Base-by-base conservation (phyloP, 2,797 vertebrate genomes). In the Sebastes umbrosus region DNA sequence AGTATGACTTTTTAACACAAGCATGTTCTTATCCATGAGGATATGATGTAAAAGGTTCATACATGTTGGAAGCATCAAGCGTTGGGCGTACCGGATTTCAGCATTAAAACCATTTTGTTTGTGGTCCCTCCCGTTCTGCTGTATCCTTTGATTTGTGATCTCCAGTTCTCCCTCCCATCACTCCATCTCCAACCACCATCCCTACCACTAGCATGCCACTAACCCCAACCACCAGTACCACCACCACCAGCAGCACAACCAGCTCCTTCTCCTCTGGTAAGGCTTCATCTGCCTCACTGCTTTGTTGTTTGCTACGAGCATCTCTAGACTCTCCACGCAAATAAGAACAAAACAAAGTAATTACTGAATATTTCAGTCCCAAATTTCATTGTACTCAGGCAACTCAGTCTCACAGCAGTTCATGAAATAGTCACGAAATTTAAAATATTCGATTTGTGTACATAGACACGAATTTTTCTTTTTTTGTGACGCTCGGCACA, bases 141-240 rank as follows among this genome's bases (percentile, higher is more conserved):
- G 62, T 69, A 55, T 79, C 24, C 59, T 76, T 73, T 73, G 32
- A 72, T 87, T 76, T 91, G 69, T 88, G 75, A 68, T 83, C 83
- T 74, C 73, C 75, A 89, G 89, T 83, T 85, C 69, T 52, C 27
- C 25, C 83, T 69, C 3, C 84, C 88, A 65, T 77, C 86, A 66
- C 76, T 82, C 10, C 87, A 71, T 75, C 91, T 82, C 50, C 84
- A 62, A 73, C 89, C 68, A 77, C 29, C 87, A 83, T 79, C 79
- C 76, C 83, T 27, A 73, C 90, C 82, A 77, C 83, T 93, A 93
- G 87, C 93, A 91, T 90, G 85, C 70, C 86, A 90, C 80, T 94
- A 94, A 91, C 91, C 84, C 68, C 91, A 87, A 55, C 77, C 83
- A 73, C 59, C 76, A 85, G 52, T 71, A 65, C 54, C 66, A 66